A percentile compares a stretch with the other conserved stretches of the same genome.
Conservation (phyloP, 2,113 vertebrate species). For the Lepus europaeus region DNA sequence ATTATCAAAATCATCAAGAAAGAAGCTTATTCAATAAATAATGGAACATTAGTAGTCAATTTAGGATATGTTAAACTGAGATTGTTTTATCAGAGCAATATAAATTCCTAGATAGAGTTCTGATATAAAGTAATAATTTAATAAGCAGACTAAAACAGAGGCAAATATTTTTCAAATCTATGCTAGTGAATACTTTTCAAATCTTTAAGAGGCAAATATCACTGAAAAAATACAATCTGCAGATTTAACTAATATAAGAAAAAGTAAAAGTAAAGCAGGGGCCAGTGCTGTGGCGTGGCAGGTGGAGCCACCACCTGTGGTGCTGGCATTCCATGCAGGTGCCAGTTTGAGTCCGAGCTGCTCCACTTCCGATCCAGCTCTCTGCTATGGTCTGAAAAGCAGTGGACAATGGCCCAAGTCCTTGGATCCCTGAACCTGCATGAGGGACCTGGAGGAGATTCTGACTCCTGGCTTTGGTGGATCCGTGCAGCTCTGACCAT, state of each 20-base stretch:
- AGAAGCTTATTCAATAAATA: not conserved
- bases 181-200: not conserved
- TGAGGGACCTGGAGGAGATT: too few relatives aligned
- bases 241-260: not conserved
- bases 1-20: not conserved
- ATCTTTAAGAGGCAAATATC: not conserved
- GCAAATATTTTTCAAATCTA: not conserved
- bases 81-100: not conserved
- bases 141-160: not conserved
- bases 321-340: too few relatives aligned
- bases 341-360: too few relatives aligned
- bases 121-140: not conserved
- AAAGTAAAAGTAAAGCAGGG: not conserved
- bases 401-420: too few relatives aligned
- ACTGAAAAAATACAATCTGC: not conserved
- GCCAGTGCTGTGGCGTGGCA: too few relatives aligned
- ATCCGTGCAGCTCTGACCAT: too few relatives aligned
- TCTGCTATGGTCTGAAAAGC: too few relatives aligned
- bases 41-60: not conserved
- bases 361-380: too few relatives aligned
- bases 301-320: too few relatives aligned
- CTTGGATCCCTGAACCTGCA: too few relatives aligned
- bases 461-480: too few relatives aligned
- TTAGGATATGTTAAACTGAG: not conserved
- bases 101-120: not conserved